Evolutionary conservation across 2,113 vertebrate genomes (phyloP).

Genomic region (Carassius auratus): DNA sequence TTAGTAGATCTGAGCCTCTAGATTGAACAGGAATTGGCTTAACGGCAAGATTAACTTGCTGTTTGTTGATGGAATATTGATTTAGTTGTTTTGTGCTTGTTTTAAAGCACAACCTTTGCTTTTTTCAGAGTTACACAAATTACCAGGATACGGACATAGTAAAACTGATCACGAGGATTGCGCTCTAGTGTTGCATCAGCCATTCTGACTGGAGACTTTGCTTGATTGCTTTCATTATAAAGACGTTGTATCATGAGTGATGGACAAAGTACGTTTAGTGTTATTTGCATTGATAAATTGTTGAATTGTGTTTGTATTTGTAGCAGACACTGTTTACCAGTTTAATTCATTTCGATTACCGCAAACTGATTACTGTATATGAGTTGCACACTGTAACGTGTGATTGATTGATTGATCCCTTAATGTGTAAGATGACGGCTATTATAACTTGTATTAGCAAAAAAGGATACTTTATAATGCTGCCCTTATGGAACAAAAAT

Average conservation of each 20-base stretch:
- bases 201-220: too few relatives aligned
- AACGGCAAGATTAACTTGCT: neutral
- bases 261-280: too few relatives aligned
- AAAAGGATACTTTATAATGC: neutral
- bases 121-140: too few relatives aligned
- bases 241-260: too few relatives aligned
- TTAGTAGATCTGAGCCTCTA: neutral
- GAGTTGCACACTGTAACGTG: neutral
- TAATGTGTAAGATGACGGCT: neutral
- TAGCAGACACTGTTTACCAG: neutral
- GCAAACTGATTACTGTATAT: neutral
- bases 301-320: too few relatives aligned
- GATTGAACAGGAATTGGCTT: neutral
- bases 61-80: conserved; percentile 32
- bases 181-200: too few relatives aligned
- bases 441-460: neutral
- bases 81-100: conserved; percentile 15
- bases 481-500: too few relatives aligned
- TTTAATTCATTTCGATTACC: neutral
- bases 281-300: too few relatives aligned
- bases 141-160: too few relatives aligned
- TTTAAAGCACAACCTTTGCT: neutral
- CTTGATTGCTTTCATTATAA: too few relatives aligned
- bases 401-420: neutral
- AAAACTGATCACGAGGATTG: too few relatives aligned